Evolutionary conservation across 2,888 invertebrate genomes (phyloP).

Genomic region (Calliopum simillimum): DNA sequence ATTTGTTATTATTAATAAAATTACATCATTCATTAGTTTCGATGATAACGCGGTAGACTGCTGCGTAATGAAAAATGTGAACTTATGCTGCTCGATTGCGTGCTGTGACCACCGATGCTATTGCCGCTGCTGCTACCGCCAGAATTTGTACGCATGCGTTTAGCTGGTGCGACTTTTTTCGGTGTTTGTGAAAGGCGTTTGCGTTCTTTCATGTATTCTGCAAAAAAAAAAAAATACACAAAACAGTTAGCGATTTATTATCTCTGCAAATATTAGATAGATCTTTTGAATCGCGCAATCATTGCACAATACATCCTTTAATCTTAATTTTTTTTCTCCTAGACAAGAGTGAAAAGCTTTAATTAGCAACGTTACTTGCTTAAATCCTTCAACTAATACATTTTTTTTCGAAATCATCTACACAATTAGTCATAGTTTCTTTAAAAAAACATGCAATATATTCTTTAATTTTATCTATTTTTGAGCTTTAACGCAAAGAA

Average conservation of each 20-base stretch:
- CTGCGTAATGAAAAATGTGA: constrained; percentile 48
- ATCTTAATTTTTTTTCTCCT: no score
- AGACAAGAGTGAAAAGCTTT: no score
- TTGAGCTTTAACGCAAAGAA: no score
- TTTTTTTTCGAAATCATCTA: no score
- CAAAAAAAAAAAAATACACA: constrained; percentile 42
- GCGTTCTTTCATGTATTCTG: constrained; percentile 68
- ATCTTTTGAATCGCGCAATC: no score
- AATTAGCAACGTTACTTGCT: no score
- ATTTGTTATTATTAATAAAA: neutral
- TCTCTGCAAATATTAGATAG: neutral
- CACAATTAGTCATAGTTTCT: no score
- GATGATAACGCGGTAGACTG: constrained; percentile 45
- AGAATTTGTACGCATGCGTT: constrained; percentile 63
- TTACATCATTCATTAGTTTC: constrained; percentile 2
- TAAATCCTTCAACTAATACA: no score
- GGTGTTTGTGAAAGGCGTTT: constrained; percentile 66
- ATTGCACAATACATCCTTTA: no score
- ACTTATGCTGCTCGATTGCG: constrained; percentile 48
- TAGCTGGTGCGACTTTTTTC: constrained; percentile 63
- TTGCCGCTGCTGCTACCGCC: constrained; percentile 43
- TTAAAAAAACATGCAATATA: no score
- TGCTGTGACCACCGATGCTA: constrained; percentile 42
- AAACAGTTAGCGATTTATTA: neutral
- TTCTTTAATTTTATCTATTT: no score